Evolutionary conservation across 2,888 invertebrate species (phyloP).

Genomic region (Axea sp.): DNA sequence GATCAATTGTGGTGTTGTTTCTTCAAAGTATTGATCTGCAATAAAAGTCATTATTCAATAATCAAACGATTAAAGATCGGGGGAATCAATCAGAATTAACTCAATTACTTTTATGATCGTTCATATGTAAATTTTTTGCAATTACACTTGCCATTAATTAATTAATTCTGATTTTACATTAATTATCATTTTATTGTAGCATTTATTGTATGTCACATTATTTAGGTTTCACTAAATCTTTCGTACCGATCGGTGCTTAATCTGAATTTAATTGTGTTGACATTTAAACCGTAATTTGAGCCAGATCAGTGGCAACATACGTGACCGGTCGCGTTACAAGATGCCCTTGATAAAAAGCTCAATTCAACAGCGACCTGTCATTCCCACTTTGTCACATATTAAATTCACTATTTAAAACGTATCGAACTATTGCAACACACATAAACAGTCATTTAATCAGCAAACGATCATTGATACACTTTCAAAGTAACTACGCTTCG

Average conservation of each 20-base stretch:
- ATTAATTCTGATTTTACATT: conserved; percentile 15
- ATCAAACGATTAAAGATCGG: no score
- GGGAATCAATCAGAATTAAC: no score
- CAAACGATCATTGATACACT: not conserved
- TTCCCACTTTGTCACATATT: conserved; percentile 31
- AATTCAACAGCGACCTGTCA: conserved; percentile 16
- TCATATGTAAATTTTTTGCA: no score
- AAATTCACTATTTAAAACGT: conserved; percentile 6
- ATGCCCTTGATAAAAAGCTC: conserved; percentile 52
- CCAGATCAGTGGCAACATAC: conserved; percentile 67
- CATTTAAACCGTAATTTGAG: conserved; percentile 70
- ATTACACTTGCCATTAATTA: conserved; percentile 14
- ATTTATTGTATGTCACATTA: conserved; percentile 46
- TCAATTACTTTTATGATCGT: no score
- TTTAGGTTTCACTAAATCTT: conserved; percentile 50
- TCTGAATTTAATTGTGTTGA: conserved; percentile 71
- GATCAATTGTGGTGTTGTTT: no score
- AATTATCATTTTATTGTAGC: conserved; percentile 15
- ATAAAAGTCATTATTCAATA: no score
- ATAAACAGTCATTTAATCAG: no score
- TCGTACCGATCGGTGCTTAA: conserved; percentile 69
- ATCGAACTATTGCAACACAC: conserved; percentile 1
- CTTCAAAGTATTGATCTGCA: no score
- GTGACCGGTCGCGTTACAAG: conserved; percentile 47
- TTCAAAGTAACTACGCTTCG: no score